phyloP scores from a whole-genome alignment of 2,797 vertebrate genomes.

The Thamnophis elegans region DNA sequence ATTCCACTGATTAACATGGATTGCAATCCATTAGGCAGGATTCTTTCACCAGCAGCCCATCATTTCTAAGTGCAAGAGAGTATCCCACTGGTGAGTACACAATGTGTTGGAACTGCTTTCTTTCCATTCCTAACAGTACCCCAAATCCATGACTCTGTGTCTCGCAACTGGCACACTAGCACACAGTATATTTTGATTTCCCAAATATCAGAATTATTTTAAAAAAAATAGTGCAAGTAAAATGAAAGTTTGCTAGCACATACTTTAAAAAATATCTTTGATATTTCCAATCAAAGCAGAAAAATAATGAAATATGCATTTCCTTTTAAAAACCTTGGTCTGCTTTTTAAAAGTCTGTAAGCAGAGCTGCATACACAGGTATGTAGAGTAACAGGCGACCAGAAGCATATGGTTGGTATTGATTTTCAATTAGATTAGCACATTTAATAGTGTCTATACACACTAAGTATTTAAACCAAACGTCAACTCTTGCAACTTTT shows the following conservation, averaged over 20 bases:
- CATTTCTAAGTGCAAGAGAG: background rate
- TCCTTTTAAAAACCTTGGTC: background rate
- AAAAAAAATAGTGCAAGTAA: constrained; percentile 57
- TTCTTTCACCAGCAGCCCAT: background rate
- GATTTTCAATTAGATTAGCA: background rate
- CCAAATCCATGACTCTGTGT: background rate
- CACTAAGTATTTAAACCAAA: background rate
- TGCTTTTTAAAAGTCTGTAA: background rate
- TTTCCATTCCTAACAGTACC: background rate
- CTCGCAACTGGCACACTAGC: constrained; percentile 36
- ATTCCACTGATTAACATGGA: background rate
- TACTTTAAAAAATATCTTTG: constrained; percentile 11
- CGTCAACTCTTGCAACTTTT: constrained; percentile 41
- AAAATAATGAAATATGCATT: background rate
- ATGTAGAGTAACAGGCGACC: constrained; percentile 8
- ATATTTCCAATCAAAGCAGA: background rate
- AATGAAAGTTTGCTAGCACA: constrained; percentile 53
- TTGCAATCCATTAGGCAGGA: background rate
- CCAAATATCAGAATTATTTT: constrained; percentile 55
- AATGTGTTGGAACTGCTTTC: background rate
- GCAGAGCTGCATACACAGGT: constrained; percentile 39
- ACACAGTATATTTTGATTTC: constrained; percentile 49
- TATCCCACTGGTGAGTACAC: background rate
- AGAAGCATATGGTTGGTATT: background rate
- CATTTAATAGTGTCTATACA: background rate